Percentiles rank a stretch among this genome's conserved stretches.
Conservation (phyloP, 2,113 vertebrate genomes). For the Protomyctophum bolini region DNA sequence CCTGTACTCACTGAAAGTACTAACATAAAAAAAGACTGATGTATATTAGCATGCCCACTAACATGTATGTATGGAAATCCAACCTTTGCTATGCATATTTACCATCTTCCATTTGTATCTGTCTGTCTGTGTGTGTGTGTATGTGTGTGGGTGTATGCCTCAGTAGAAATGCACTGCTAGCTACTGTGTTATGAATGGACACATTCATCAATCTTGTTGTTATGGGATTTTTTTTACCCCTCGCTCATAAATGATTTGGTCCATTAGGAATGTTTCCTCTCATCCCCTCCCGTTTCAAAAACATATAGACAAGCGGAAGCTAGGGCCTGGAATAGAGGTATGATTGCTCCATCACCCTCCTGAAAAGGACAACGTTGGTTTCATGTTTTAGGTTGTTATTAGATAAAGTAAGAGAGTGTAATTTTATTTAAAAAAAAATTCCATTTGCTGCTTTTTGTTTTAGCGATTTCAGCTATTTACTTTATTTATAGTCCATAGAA, state of each 20-base stretch:
- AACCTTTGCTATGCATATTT: not conserved
- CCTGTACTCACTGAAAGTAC: no score
- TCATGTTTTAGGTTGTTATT: no score
- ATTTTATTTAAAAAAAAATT: no score
- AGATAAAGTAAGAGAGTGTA: no score
- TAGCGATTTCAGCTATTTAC: not conserved
- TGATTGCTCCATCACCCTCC: no score
- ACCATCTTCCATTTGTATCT: slow-evolving; percentile 15
- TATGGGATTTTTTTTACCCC: not conserved
- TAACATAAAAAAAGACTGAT: not conserved
- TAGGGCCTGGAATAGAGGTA: not conserved
- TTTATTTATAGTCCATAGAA: no score
- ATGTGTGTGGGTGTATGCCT: slow-evolving; percentile 18
- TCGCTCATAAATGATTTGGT: not conserved
- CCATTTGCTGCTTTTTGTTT: not conserved
- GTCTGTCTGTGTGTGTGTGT: no score
- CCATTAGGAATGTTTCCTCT: not conserved
- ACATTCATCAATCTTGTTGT: slow-evolving; percentile 13
- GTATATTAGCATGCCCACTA: not conserved
- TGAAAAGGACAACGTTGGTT: no score
- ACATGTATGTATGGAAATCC: slow-evolving; percentile 27
- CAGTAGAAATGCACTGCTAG: slow-evolving; percentile 1
- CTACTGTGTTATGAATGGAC: slow-evolving; percentile 14
- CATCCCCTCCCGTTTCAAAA: not conserved
- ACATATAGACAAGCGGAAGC: not conserved